These are phyloP conservation scores for Andrena bicolor DNA, from an alignment of 2,888 invertebrate species.

Conservation along the genomic window DNA sequence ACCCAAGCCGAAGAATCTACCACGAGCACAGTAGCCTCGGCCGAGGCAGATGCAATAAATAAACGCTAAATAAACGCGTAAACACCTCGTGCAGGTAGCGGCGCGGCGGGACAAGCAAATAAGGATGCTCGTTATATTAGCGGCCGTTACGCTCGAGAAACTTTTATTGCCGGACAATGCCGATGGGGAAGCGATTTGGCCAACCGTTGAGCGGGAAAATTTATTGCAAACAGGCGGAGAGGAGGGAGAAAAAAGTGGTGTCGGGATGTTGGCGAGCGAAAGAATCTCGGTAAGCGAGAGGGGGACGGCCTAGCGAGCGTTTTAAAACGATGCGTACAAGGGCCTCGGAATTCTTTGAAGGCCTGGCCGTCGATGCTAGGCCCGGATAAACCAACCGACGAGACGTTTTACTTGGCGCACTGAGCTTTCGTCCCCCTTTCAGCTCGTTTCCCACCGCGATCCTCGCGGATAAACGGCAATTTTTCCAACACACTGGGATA, in stretches of 20 bases:
- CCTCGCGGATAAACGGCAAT: conserved; percentile 5
- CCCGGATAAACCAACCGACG: conserved; percentile 7
- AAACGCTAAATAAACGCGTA: conserved; percentile 74
- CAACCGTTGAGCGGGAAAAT: conserved; percentile 59
- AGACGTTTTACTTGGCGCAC: conserved; percentile 6
- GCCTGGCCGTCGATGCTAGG: conserved; percentile 12
- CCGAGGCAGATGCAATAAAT: conserved; percentile 66
- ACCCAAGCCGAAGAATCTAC: conserved; percentile 2
- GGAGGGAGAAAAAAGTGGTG: conserved; percentile 10
- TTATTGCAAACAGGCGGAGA: conserved; percentile 49
- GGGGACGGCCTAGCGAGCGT: conserved; percentile 7
- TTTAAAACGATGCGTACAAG: conserved; percentile 23
- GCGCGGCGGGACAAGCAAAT: conserved; percentile 68
- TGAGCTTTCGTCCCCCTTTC: conserved; percentile 10
- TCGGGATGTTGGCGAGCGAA: background rate
- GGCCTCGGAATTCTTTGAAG: conserved; percentile 26
- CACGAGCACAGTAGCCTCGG: conserved; percentile 51
- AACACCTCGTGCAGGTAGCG: conserved; percentile 64
- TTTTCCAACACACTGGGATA: background rate
- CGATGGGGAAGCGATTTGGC: conserved; percentile 66
- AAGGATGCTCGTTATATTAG: conserved; percentile 75
- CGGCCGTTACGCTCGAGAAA: conserved; percentile 74
- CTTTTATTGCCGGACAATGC: conserved; percentile 74
- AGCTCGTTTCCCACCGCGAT: conserved; percentile 10
- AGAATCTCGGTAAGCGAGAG: conserved; percentile 24